These are phyloP conservation scores for Eledona agricola DNA, from an alignment of 2,888 invertebrate species.

Conservation along the genomic window DNA sequence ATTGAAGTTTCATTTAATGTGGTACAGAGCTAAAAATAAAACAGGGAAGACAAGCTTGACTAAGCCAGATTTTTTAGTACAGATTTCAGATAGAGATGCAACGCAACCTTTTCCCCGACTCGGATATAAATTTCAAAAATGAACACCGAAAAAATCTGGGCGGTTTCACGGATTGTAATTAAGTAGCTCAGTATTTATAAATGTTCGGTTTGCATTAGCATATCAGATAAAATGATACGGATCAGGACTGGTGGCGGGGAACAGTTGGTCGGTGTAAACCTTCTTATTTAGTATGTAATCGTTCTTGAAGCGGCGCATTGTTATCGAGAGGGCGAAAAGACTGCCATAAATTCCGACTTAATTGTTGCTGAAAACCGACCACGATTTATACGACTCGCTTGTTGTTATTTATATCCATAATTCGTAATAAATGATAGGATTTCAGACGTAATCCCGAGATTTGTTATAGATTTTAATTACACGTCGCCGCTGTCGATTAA, in stretches of 20 bases:
- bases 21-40: too few relatives aligned
- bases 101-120: too few relatives aligned
- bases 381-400: constrained; percentile 56
- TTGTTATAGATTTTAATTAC: constrained; percentile 60
- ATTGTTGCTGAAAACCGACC: constrained; percentile 61
- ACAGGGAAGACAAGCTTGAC: too few relatives aligned
- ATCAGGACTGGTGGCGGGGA: constrained; percentile 47
- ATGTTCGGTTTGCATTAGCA: constrained; percentile 52
- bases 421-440: constrained; percentile 60
- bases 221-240: constrained; percentile 51
- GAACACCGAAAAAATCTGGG: constrained; percentile 34
- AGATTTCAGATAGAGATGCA: constrained; percentile 13
- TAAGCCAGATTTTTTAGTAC: too few relatives aligned
- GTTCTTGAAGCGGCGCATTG: constrained; percentile 50
- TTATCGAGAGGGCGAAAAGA: constrained; percentile 55
- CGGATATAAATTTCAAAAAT: too few relatives aligned
- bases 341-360: constrained; percentile 59
- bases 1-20: too few relatives aligned
- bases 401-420: constrained; percentile 58
- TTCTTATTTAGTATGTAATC: constrained; percentile 48
- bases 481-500: constrained; percentile 54
- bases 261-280: constrained; percentile 49
- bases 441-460: constrained; percentile 59
- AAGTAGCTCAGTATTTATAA: constrained; percentile 49
- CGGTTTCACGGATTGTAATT: constrained; percentile 44